Evolutionary conservation across 2,888 invertebrate genomes (phyloP).

Genomic region (Tipula lateralis): DNA sequence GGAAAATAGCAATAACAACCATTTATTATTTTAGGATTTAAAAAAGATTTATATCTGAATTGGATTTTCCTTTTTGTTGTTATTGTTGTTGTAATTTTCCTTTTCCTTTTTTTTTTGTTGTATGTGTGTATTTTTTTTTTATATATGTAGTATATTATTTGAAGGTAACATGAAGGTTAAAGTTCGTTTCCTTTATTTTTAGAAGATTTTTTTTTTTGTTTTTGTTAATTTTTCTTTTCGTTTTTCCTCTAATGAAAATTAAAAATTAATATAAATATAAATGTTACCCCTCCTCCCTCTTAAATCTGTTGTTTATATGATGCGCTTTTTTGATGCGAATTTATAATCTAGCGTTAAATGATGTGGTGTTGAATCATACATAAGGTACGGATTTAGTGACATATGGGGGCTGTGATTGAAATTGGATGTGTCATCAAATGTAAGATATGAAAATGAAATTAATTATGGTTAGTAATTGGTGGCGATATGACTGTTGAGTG

Average conservation of each 20-base stretch:
- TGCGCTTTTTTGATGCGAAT: not conserved
- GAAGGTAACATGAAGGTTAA: constrained; percentile 4
- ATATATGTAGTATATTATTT: not conserved
- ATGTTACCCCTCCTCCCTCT: too few species aligned
- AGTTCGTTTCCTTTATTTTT: not conserved
- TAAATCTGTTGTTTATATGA: not conserved
- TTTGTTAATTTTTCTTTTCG: not conserved
- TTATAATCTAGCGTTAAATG: not conserved
- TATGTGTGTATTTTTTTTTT: not conserved
- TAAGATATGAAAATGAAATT: not conserved
- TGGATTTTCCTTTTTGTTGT: constrained; percentile 19
- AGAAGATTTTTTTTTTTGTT: not conserved
- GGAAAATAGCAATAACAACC: constrained; percentile 19
- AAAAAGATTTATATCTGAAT: constrained; percentile 24
- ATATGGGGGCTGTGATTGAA: not conserved
- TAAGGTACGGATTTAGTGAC: not conserved
- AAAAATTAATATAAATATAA: not conserved
- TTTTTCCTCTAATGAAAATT: not conserved
- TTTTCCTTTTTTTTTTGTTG: not conserved
- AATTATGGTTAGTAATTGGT: not conserved
- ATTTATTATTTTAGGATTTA: constrained; percentile 24
- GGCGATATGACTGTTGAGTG: not conserved
- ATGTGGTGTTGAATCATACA: not conserved
- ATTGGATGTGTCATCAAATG: not conserved
- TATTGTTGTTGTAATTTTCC: not conserved